Conservation (phyloP, 2,888 invertebrate species). For the Eristalinus aeneus region DNA sequence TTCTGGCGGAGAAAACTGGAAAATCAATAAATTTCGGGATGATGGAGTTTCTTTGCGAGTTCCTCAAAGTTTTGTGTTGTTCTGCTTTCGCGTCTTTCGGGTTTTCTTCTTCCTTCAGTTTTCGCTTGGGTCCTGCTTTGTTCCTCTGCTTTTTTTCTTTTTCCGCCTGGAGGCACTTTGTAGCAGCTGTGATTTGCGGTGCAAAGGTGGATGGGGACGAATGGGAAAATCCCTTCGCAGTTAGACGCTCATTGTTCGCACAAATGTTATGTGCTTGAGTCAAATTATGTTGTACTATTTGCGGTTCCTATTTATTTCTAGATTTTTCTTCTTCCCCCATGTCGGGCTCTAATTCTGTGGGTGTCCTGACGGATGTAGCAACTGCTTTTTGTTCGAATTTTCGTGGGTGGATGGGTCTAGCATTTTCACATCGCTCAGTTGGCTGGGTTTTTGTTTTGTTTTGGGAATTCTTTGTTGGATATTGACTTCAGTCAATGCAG, state of each 20-base stretch:
- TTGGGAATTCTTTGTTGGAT: slow-evolving; percentile 36
- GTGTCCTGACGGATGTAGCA: slow-evolving; percentile 21
- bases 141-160: background rate
- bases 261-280: slow-evolving; percentile 67
- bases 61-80: slow-evolving; percentile 15
- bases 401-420: background rate
- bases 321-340: slow-evolving; percentile 9
- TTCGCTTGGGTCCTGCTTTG: background rate
- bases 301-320: slow-evolving; percentile 56
- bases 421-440: slow-evolving; percentile 26
- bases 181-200: slow-evolving; percentile 45
- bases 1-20: slow-evolving; percentile 31
- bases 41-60: slow-evolving; percentile 43
- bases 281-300: slow-evolving; percentile 67
- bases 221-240: slow-evolving; percentile 56
- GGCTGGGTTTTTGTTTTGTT: slow-evolving; percentile 7
- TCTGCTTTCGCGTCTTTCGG: slow-evolving; percentile 22
- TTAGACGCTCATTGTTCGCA: slow-evolving; percentile 67
- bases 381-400: background rate
- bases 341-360: slow-evolving; percentile 12
- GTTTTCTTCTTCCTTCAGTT: background rate
- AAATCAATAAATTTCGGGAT: slow-evolving; percentile 69
- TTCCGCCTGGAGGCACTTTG: slow-evolving; percentile 12
- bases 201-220: background rate
- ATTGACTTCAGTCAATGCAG: slow-evolving; percentile 57